phyloP scores from a whole-genome alignment of 2,113 vertebrate species.

The Trichechus manatus region DNA sequence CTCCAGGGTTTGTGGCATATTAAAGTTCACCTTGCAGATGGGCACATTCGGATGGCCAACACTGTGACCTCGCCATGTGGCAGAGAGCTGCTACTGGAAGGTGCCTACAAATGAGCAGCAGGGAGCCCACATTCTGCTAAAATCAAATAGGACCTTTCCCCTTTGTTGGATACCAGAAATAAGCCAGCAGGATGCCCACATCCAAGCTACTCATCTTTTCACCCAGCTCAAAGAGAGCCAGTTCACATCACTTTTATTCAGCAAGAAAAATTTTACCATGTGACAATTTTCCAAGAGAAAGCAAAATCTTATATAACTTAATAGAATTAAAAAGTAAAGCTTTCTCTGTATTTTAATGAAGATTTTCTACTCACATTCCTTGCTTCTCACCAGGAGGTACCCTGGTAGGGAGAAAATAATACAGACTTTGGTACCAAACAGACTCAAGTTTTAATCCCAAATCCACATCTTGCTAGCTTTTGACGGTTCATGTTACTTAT shows the following conservation, averaged over 20 bases:
- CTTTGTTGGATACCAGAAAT: constrained; percentile 64
- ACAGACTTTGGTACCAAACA: background rate
- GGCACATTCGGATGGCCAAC: background rate
- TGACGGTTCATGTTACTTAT: background rate
- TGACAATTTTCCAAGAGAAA: constrained; percentile 52
- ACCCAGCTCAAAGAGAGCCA: constrained; percentile 34
- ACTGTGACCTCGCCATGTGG: constrained; percentile 36
- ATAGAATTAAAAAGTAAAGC: background rate
- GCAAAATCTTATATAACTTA: constrained; percentile 8
- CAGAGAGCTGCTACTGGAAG: background rate
- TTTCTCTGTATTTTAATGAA: constrained; percentile 49
- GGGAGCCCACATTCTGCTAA: constrained; percentile 47
- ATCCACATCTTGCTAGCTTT: background rate
- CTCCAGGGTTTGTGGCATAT: constrained; percentile 25
- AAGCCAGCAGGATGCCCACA: constrained; percentile 18
- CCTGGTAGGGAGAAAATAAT: background rate
- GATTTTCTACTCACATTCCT: background rate
- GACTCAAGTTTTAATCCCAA: constrained; percentile 16
- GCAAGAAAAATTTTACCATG: constrained; percentile 23
- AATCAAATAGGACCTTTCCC: constrained; percentile 67
- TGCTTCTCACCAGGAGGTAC: background rate
- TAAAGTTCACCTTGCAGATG: constrained; percentile 41
- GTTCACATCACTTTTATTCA: constrained; percentile 47
- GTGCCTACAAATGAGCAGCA: constrained; percentile 55
- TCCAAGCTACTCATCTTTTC: constrained; percentile 60